Evolutionary conservation across 2,888 invertebrate genomes (phyloP), one percentile per base, ranked within the genome.

Genomic region (Melinaea marsaeus): DNA sequence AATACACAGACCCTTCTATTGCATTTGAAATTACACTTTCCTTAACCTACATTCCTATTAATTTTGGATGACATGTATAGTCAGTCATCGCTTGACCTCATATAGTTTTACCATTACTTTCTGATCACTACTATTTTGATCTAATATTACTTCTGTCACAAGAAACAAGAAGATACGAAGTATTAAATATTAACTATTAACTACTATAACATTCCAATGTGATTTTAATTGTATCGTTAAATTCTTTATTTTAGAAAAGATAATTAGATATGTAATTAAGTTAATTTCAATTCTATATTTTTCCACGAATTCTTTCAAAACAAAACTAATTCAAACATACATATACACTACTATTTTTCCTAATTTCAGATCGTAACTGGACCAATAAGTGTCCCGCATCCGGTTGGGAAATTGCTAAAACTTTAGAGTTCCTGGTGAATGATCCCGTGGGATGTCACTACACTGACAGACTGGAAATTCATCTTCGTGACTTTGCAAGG

Each of bases 31-130:
- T 75, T 74, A 67, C 69, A 75, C 71, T 88, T 87, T 88, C 87
- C 76, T 73, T 80, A 69, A 68, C 84, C 85, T 69, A 87, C 80
- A 81, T 85, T 77, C 75, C 79, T 78, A 79, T 78, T 46, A 46
- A 74, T 72, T 74, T 75, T 66, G 67, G 71, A 67, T 71, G 71
- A 71, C 72, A 74, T 69, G 72, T 57, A 72, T 65, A 68, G 69
- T 71, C 67, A 3, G 7, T 22, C 2, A 13, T 22, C 22, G 48
- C 7, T 72, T 75, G 77, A 76, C 77, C 79, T 69, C 67, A 72
- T 75, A 72, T 71, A 58, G 37, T 58, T 61, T 51, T 22, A 68
- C 65, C 46, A 46, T 46, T 46, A 46, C n/a, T 11, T 46, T 22
- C 22, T 22, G 22, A 22, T 22, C 22, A 22, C 22, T 22, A 22